Evolutionary conservation across 2,888 invertebrate species (phyloP).

Genomic region (Parnassius smintheus): DNA sequence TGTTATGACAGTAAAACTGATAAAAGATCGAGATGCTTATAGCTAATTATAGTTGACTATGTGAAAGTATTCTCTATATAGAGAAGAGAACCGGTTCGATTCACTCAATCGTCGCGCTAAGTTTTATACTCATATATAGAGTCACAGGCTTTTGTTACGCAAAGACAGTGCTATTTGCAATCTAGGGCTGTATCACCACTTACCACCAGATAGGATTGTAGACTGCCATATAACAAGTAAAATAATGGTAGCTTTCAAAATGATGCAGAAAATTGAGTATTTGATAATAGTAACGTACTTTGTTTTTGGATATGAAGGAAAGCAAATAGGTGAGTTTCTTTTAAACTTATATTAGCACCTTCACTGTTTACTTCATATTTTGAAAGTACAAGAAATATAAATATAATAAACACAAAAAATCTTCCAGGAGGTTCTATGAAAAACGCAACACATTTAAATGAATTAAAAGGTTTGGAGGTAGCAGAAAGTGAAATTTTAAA

Average conservation of each 20-base stretch:
- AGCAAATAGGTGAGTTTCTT: slow-evolving; percentile 32
- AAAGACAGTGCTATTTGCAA: too few relatives aligned
- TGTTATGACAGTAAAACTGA: too few relatives aligned
- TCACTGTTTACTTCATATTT: not conserved
- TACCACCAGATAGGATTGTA: too few relatives aligned
- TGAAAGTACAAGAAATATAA: too few relatives aligned
- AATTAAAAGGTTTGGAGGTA: slow-evolving; percentile 47
- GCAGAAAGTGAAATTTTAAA: slow-evolving; percentile 55
- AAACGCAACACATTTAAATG: slow-evolving; percentile 19
- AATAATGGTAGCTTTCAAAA: slow-evolving; percentile 36
- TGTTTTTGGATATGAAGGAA: slow-evolving; percentile 29
- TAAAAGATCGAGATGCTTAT: too few relatives aligned
- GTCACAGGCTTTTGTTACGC: too few relatives aligned
- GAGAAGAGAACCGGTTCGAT: slow-evolving; percentile 60
- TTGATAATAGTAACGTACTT: slow-evolving; percentile 34
- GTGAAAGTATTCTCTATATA: slow-evolving; percentile 58
- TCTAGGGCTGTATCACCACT: too few relatives aligned
- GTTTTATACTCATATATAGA: slow-evolving; percentile 34
- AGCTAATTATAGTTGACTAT: slow-evolving; percentile 27
- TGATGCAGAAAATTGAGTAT: slow-evolving; percentile 34
- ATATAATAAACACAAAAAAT: too few relatives aligned
- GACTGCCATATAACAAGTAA: too few relatives aligned
- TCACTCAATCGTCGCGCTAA: slow-evolving; percentile 54
- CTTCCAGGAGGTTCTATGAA: slow-evolving; percentile 34
- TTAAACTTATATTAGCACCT: not conserved